phyloP scores from a whole-genome alignment of 2,797 vertebrate genomes.

The Cygnus olor region DNA sequence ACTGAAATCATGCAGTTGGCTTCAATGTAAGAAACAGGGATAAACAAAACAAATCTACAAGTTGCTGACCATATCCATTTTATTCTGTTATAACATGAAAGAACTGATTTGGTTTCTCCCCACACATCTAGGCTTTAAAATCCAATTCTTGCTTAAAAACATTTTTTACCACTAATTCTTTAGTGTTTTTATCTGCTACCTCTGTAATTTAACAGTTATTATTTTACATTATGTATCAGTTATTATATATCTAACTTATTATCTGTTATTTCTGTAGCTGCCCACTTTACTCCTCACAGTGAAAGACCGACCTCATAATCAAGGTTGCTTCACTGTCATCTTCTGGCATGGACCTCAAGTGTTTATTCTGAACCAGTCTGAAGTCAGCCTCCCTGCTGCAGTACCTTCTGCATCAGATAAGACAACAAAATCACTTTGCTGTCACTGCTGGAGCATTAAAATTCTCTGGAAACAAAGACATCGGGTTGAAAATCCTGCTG shows the following conservation, averaged over 20 bases:
- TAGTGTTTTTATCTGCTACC: not conserved
- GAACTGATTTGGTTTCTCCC: not conserved
- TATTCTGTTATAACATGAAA: not conserved
- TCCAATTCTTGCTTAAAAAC: not conserved
- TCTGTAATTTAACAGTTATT: not conserved
- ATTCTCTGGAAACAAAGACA: too few species aligned
- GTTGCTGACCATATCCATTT: not conserved
- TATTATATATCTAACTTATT: too few species aligned
- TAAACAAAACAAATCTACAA: not conserved
- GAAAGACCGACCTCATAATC: not conserved
- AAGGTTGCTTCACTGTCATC: fast-evolving
- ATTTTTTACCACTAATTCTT: not conserved
- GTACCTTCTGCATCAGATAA: too few species aligned
- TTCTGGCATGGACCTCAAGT: too few species aligned
- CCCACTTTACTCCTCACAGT: not conserved
- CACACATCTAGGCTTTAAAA: not conserved
- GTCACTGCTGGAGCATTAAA: too few species aligned
- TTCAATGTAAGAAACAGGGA: not conserved
- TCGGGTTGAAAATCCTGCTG: too few species aligned
- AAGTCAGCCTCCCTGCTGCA: too few species aligned
- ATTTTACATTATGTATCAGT: too few species aligned
- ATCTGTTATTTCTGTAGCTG: not conserved
- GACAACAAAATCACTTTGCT: too few species aligned
- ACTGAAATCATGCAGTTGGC: not conserved
- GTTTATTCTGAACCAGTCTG: too few species aligned